phyloP scores from a whole-genome alignment of 2,888 invertebrate species.

The Rhingia campestris region DNA sequence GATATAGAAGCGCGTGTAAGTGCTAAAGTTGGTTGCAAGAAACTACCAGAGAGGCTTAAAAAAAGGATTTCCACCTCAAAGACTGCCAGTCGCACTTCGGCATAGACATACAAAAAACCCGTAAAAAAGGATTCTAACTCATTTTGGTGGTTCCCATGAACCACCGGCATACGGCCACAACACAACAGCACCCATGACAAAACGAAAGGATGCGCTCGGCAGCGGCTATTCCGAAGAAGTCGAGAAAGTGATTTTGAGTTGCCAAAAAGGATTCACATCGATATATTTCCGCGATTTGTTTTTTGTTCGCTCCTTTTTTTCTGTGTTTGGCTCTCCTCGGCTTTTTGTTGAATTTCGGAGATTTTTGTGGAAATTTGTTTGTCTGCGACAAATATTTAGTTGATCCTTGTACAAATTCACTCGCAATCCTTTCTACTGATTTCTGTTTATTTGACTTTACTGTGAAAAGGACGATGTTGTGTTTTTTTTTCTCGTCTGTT shows the following conservation, averaged over 20 bases:
- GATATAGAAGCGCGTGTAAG: slow-evolving; percentile 17
- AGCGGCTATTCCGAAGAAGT: slow-evolving; percentile 26
- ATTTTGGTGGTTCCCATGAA: slow-evolving; percentile 52
- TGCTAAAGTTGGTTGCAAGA: slow-evolving; percentile 1
- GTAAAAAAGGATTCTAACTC: slow-evolving; percentile 41
- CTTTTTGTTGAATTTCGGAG: slow-evolving; percentile 14
- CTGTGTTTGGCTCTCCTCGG: neutral
- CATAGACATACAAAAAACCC: slow-evolving; percentile 9
- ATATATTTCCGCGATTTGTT: slow-evolving; percentile 51
- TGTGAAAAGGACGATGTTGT: slow-evolving; percentile 54
- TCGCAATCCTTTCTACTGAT: slow-evolving; percentile 37
- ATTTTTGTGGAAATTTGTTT: slow-evolving; percentile 63
- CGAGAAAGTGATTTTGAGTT: slow-evolving; percentile 43
- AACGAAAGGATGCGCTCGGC: neutral
- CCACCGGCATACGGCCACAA: slow-evolving; percentile 45
- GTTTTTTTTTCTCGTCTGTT: neutral
- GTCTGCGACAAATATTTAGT: slow-evolving; percentile 70
- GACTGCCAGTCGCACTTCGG: slow-evolving; percentile 46
- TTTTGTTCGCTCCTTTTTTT: slow-evolving; percentile 2
- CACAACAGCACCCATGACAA: slow-evolving; percentile 10
- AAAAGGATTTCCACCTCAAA: slow-evolving; percentile 32
- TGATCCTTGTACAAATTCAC: slow-evolving; percentile 68
- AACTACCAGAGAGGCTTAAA: neutral
- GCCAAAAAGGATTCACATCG: slow-evolving; percentile 61
- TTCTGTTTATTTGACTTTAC: slow-evolving; percentile 48